Evolutionary conservation across 2,888 invertebrate species (phyloP).

Genomic region (Drosophila paramelanica): DNA sequence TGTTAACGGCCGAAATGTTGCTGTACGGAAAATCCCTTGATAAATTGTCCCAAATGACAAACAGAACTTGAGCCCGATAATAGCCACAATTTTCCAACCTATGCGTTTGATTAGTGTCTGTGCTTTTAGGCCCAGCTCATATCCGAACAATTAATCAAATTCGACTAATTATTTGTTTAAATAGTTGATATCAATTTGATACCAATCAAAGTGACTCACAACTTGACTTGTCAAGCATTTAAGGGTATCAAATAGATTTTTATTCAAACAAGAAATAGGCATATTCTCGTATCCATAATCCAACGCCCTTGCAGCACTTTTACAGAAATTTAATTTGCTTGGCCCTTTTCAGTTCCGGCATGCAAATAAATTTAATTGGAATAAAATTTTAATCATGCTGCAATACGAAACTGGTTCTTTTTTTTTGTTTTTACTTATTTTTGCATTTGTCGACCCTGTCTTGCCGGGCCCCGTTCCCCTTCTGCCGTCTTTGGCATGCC

Average conservation of each 20-base stretch:
- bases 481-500: constrained; percentile 29
- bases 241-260: background rate
- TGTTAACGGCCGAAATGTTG: constrained; percentile 37
- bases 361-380: constrained; percentile 57
- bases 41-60: constrained; percentile 54
- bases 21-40: constrained; percentile 50
- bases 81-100: constrained; percentile 28
- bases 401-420: constrained; percentile 53
- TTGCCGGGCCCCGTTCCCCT: background rate
- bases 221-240: too few relatives aligned
- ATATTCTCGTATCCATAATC: background rate
- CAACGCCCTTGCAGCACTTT: background rate
- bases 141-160: constrained; percentile 37
- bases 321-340: constrained; percentile 11
- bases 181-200: constrained; percentile 28
- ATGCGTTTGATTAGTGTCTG: constrained; percentile 44
- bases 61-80: constrained; percentile 32
- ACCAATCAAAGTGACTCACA: too few relatives aligned
- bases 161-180: constrained; percentile 46
- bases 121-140: constrained; percentile 17
- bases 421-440: constrained; percentile 5
- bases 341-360: constrained; percentile 19
- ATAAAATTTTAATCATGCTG: constrained; percentile 61
- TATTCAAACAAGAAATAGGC: background rate
- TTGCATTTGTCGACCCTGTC: constrained; percentile 13